Conservation (phyloP, 1,140 invertebrate genomes). For the Polypedilum vanderplanki region DNA sequence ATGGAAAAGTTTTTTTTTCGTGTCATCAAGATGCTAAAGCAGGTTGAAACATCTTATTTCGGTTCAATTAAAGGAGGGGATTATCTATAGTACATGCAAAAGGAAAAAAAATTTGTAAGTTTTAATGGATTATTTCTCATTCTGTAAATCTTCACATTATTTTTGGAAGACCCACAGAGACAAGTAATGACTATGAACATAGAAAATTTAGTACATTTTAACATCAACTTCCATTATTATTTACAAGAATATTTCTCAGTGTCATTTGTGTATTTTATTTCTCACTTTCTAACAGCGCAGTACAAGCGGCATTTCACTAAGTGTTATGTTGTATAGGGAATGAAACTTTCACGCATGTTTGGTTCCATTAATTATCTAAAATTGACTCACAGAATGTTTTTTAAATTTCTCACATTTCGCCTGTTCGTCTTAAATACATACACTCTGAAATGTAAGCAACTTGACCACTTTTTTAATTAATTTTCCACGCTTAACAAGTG, state of each 20-base stretch:
- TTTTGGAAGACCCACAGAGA: background rate
- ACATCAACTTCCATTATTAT: no score
- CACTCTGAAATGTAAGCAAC: background rate
- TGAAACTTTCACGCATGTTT: conserved; percentile 26
- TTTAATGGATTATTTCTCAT: background rate
- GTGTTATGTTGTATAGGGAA: conserved; percentile 10
- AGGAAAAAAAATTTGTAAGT: background rate
- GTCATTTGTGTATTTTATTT: no score
- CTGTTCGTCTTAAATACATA: background rate
- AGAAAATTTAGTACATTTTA: no score
- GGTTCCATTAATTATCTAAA: conserved; percentile 27
- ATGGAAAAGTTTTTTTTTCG: background rate
- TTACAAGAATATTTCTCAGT: no score
- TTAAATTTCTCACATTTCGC: conserved; percentile 23
- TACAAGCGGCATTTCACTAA: background rate
- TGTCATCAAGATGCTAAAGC: conserved; percentile 10
- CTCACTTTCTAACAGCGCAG: no score
- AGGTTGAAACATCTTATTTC: conserved; percentile 18
- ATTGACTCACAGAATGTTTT: conserved; percentile 19
- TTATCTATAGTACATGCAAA: background rate
- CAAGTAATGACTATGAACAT: background rate
- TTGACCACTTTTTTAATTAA: conserved; percentile 28
- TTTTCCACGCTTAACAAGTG: conserved; percentile 21
- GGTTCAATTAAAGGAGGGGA: conserved; percentile 3
- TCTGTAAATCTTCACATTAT: background rate